These are phyloP conservation scores for Ursus arctos DNA, from an alignment of 2,113 vertebrate species.

Conservation along the genomic window DNA sequence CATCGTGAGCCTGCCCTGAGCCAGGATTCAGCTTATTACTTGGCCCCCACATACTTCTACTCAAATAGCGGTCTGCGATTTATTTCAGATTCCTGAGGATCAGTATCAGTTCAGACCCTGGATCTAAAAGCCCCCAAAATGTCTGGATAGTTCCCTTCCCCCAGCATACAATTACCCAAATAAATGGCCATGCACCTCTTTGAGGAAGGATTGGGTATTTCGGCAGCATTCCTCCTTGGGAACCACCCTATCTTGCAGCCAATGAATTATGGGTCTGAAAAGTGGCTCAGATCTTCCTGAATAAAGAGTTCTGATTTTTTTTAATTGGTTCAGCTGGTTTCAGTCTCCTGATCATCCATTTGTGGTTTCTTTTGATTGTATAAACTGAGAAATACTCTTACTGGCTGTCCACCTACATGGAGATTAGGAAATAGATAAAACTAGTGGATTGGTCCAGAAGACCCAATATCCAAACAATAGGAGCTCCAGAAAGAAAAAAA, in stretches of 20 bases:
- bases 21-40: not conserved
- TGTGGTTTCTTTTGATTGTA: not conserved
- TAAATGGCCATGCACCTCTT: not conserved
- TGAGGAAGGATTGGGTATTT: not conserved
- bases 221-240: not conserved
- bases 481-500: not conserved
- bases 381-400: constrained; percentile 8
- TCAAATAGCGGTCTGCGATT: not conserved
- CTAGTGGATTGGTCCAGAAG: not conserved
- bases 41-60: not conserved
- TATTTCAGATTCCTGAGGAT: not conserved
- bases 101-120: not conserved
- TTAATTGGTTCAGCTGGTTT: not conserved
- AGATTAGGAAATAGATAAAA: not conserved
- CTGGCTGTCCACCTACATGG: not conserved
- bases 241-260: not conserved
- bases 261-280: not conserved
- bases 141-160: not conserved
- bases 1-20: not conserved
- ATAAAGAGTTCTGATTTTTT: not conserved
- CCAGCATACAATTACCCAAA: not conserved
- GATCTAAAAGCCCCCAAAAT: not conserved
- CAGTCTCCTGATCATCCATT: not conserved
- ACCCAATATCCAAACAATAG: not conserved
- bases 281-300: not conserved